Base-by-base conservation (phyloP, 2,888 invertebrate genomes). In the Lepeophtheirus nordmannii region DNA sequence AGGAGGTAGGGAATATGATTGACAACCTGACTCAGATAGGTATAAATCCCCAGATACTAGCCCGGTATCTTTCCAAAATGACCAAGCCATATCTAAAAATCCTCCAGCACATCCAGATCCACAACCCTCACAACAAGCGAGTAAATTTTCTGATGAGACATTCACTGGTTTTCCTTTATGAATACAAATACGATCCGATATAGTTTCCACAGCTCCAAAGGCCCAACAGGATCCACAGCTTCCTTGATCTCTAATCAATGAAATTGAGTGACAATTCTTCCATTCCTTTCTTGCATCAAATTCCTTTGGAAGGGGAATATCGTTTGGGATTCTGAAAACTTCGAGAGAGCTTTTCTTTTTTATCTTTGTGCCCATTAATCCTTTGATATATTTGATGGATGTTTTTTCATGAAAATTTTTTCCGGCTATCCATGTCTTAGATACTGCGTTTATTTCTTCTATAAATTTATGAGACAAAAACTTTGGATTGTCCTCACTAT, bases 181-280 rank as follows among this genome's bases (percentile, higher is more conserved):
- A 71, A 89, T 89, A 76, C 92, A 92, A 37, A 84, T 81, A 65
- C 92, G 80, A 76, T 92, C 92, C 7, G 89, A 87, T 86, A 91
- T 91, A 1, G 90, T 87, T 76, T 89, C 89, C 0, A 87, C 90
- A 10, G 90, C 89, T 40, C 88, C 90, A 75, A 90, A 89, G 2
- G 90, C 91, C 83, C 68, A 67, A 58, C 68, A 68, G 1, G 68
- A 68, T 22, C 68, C 68, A 58, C 67, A 70, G 12, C 66, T 46
- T 37, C 66, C 66, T 59, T 90, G 89, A 76, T 90, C 89, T 70
- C 89, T 80, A 68, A 90, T 82, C 77, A 88, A 87, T 63, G 80
- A 79, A 71, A 93, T 82, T 12, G 89, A 87, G 0, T 89, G 87
- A 73, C 93, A 93, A 72, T 87, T 74, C 0, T 88, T 83, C 91